Base-by-base conservation (phyloP, 2,113 vertebrate genomes). In the Grammomys dolichurus region DNA sequence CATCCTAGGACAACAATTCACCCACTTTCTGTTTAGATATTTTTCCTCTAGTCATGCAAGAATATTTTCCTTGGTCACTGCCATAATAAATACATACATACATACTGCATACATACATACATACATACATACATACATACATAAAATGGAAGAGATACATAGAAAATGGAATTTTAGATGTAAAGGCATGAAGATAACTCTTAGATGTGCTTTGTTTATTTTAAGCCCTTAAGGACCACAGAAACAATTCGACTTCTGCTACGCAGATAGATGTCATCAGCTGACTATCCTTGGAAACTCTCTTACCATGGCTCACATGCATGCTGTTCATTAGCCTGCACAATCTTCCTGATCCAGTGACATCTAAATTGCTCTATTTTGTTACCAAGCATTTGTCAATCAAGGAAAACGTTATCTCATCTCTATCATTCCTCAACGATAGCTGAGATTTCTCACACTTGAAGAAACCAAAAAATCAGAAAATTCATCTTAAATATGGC, bases 211-310 rank as follows among this genome's bases (percentile, higher is more conserved):
- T 92, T 33, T 75, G 7, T 72, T 26, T 97, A 72, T 82, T 95
- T 97, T 54, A 90, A 91, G 87, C 7, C 17, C 72, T 87, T 33
- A 97, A 90, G 94, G 98, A 94, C 76, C 96, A 93, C 54, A 86
- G 78, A 96, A 80, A 95, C 92, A 95, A 54, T 88, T n/a, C 48
- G 94, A 65, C 73, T 86, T 46, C 89, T 69, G 89, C 97, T 97
- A 84, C 80, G 88, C 94, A 90, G 88, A 84, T 77, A 97, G 93
- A 97, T 93, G 96, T 92, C 58, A 92, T 96, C 63, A 97, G 78
- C 70, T 85, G 76, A 97, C 88, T 43, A 92, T 72, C 40, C 70
- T 95, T 28, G 31, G 90, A 89, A 90, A 94, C 96, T 90, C 70
- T 96, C 95, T 92, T 73, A 63, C 82, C 78, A 75, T 36, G 8